phyloP scores from a whole-genome alignment of 1,140 invertebrate genomes.

The Thalassaphorura encarpata region DNA sequence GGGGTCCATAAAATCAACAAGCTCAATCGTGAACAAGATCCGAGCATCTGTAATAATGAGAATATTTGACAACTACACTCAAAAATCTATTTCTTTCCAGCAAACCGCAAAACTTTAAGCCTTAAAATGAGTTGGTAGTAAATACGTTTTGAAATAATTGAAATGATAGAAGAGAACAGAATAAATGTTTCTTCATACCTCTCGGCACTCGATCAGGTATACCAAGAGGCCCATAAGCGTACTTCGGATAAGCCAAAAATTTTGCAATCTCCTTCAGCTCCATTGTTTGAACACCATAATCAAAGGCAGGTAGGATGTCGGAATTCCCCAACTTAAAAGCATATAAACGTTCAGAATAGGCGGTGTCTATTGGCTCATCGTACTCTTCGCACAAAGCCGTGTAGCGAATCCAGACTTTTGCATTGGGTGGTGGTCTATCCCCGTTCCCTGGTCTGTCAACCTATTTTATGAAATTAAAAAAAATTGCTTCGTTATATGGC shows the following conservation, averaged over 20 bases:
- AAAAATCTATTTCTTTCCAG: too few relatives aligned
- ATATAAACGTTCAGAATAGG: constrained; percentile 42
- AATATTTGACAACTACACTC: neutral
- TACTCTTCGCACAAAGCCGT: constrained; percentile 55
- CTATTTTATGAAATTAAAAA: constrained; percentile 12
- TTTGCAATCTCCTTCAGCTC: constrained; percentile 52
- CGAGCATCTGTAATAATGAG: constrained; percentile 15
- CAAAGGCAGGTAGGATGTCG: constrained; percentile 52
- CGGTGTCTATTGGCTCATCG: constrained; percentile 62
- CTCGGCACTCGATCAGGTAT: constrained; percentile 39
- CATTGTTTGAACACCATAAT: constrained; percentile 54
- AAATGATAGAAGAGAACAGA: neutral
- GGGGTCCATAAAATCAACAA: constrained; percentile 44
- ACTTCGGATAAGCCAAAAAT: constrained; percentile 53
- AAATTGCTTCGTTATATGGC: neutral
- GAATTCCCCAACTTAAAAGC: constrained; percentile 42
- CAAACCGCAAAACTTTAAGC: too few relatives aligned
- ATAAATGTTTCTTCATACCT: neutral
- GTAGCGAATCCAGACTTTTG: constrained; percentile 55
- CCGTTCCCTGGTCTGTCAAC: constrained; percentile 45
- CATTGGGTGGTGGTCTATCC: constrained; percentile 42
- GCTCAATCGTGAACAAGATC: constrained; percentile 35
- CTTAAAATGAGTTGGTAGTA: too few relatives aligned
- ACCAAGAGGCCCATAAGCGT: constrained; percentile 54
- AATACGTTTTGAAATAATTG: neutral